These are phyloP conservation scores for Coregonus ussuriensis DNA, from an alignment of 2,797 vertebrate species.

Conservation along the genomic window DNA sequence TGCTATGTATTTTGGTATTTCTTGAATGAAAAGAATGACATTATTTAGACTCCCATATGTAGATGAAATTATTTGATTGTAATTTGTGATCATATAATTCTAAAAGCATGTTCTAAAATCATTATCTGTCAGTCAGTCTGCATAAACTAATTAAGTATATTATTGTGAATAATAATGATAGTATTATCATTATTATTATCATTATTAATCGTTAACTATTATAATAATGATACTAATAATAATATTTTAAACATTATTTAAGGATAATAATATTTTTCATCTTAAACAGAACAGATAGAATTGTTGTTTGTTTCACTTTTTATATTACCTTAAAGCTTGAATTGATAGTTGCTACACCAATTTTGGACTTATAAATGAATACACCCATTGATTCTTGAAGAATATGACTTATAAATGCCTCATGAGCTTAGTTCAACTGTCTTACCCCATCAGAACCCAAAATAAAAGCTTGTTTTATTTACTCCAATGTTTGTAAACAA, in stretches of 20 bases:
- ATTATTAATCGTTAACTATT: neutral
- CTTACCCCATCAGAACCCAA: no score
- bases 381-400: neutral
- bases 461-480: no score
- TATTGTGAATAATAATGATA: neutral
- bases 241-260: neutral
- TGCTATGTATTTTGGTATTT: neutral
- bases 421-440: neutral
- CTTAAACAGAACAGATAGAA: neutral
- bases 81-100: neutral
- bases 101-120: neutral
- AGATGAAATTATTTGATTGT: neutral
- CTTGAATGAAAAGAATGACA: neutral
- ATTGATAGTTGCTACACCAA: neutral
- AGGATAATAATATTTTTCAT: neutral
- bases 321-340: neutral
- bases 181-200: neutral
- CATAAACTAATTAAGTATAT: neutral
- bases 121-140: neutral
- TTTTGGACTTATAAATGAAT: neutral
- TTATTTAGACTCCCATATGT: neutral
- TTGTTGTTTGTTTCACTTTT: neutral
- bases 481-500: no score
- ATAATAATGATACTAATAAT: neutral
- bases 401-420: neutral